A percentile compares a stretch with the other conserved stretches of the same genome.
Evolutionary conservation across 2,797 vertebrate species (phyloP).

Genomic region (Pangasius sanitwongsei): DNA sequence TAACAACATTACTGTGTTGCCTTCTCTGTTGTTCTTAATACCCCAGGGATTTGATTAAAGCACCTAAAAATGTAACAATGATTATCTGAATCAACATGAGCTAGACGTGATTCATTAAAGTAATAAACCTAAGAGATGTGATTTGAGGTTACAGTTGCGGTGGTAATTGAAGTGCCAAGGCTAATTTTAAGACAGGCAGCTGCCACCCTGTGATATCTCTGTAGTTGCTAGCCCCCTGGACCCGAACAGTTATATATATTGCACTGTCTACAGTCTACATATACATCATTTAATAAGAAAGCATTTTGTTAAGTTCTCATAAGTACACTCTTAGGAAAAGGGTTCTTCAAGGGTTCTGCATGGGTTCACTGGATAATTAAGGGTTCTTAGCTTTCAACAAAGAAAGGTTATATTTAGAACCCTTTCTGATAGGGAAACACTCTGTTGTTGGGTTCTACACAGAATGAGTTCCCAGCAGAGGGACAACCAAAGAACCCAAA

Average conservation of each 20-base stretch:
- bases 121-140: neutral
- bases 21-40: neutral
- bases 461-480: neutral
- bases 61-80: neutral
- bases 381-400: neutral
- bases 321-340: neutral
- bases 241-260: neutral
- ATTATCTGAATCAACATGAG: neutral
- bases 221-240: neutral
- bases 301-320: neutral
- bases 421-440: neutral
- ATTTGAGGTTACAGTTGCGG: neutral
- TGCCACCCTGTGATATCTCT: constrained; percentile 6
- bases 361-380: neutral
- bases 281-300: neutral
- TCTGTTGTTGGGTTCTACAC: neutral
- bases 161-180: neutral
- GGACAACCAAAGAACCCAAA: neutral
- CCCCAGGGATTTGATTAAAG: constrained; percentile 18
- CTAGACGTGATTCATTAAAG: neutral
- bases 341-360: neutral
- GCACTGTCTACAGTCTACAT: neutral
- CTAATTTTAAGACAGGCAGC: constrained; percentile 22
- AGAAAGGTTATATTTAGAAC: neutral
- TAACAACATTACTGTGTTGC: constrained; percentile 13